Evolutionary conservation across 2,888 invertebrate species (phyloP), one percentile per base, ranked within the genome.

Genomic region (Bruchidius siliquastri): DNA sequence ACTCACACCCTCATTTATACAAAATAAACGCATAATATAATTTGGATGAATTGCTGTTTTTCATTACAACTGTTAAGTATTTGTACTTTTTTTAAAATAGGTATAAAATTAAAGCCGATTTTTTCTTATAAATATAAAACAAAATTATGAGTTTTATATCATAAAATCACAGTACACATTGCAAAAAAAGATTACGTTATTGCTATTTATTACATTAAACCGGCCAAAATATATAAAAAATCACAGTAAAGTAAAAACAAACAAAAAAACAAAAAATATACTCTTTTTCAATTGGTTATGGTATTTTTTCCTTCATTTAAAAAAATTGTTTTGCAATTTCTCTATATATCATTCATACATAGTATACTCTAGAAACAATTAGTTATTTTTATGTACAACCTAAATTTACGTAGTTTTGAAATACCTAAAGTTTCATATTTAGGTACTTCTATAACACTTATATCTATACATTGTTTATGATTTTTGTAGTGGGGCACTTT

Each of bases 401-500:
- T 80, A 81, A 77, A 76, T 78, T 79, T 77, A 78, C 76, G 78
- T 78, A 78, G 75, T 76, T 77, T 75, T 68, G 74, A 76, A 77
- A 77, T 75, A 75, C 72, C 74, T 66, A 74, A 75, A 74, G 70
- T 73, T 70, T 71, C 69, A 71, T 69, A n/a, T 22, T 68, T 22
- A 71, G 72, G 76, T 74, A 74, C 73, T 71, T 74, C 78, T 73
- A 78, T 79, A 82, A 83, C 83, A 83, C 83, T 82, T 83, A 83
- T 80, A 83, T 81, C 82, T 84, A 84, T 84, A 84, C 84, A 83
- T 82, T 81, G 82, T 83, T 84, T 83, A 68, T 22, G 82, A 83
- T 79, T 80, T 83, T 80, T 83, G 80, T 84, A 84, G 83, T 84
- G 78, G 76, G 80, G 82, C 86, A 85, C 85, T 86, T 85, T 80